Conservation (phyloP, 2,888 invertebrate species). For the Synanthedon vespiformis region DNA sequence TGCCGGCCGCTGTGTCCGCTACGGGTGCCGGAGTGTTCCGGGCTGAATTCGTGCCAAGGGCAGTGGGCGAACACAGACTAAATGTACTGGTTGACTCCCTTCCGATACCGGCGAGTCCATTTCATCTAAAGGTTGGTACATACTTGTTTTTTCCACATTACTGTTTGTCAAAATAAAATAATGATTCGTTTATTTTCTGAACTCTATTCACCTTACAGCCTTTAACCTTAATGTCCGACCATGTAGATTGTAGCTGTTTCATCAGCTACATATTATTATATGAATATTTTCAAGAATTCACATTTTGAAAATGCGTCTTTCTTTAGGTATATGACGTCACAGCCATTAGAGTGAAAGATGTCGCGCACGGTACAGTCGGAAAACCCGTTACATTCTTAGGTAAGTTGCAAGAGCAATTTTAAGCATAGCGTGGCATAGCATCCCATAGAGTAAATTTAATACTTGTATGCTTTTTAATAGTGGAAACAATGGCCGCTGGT, state of each 20-base stretch:
- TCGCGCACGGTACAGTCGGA: constrained; percentile 87
- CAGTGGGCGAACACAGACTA: constrained; percentile 92
- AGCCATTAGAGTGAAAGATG: constrained; percentile 94
- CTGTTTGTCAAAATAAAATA: no score
- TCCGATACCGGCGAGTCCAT: constrained; percentile 92
- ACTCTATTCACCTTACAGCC: no score
- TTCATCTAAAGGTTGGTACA: constrained; percentile 86
- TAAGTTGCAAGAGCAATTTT: constrained; percentile 27
- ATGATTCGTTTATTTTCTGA: no score
- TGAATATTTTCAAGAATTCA: neutral
- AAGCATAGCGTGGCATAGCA: no score
- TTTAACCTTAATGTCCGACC: no score
- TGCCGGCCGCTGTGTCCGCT: constrained; percentile 89
- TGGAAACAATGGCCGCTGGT: constrained; percentile 98
- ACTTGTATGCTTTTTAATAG: constrained; percentile 47
- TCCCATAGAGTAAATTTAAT: neutral
- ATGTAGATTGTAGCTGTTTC: no score
- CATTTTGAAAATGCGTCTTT: neutral
- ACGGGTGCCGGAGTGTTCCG: constrained; percentile 85
- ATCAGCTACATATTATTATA: no score
- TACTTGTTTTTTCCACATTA: neutral
- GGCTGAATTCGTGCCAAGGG: constrained; percentile 91
- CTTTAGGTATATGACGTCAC: constrained; percentile 88
- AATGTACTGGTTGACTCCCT: constrained; percentile 85
- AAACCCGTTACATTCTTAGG: constrained; percentile 92